A percentile compares a stretch with the other conserved stretches of the same genome.
Conservation (phyloP, 1,140 invertebrate genomes). For the Dufourea novaeangliae region DNA sequence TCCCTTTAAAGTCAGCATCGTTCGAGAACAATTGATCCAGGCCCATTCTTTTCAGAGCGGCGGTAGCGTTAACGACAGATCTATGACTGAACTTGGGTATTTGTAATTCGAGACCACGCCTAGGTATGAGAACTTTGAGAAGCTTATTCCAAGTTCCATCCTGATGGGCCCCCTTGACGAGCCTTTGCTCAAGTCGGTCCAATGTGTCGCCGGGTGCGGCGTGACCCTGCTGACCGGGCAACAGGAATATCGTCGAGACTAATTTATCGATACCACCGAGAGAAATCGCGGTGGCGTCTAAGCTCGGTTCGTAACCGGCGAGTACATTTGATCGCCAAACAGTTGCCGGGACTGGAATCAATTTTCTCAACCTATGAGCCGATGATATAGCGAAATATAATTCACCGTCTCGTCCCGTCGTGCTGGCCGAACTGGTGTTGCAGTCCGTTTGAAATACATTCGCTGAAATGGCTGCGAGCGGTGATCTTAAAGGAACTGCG, state of each 20-base stretch:
- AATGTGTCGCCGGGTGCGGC: conserved; percentile 89
- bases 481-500: conserved; percentile 86
- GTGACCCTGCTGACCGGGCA: conserved; percentile 90
- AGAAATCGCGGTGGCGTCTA: conserved; percentile 91
- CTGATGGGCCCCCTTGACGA: conserved; percentile 85
- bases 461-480: conserved; percentile 89
- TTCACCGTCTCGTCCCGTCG: conserved; percentile 88
- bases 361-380: conserved; percentile 87
- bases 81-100: conserved; percentile 91
- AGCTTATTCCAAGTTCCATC: conserved; percentile 88
- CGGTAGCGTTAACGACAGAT: conserved; percentile 89
- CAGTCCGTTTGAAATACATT: conserved; percentile 92
- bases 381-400: conserved; percentile 92
- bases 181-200: conserved; percentile 86
- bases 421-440: conserved; percentile 86
- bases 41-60: conserved; percentile 89
- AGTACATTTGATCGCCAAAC: conserved; percentile 89
- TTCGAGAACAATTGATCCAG: conserved; percentile 89
- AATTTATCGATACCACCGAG: conserved; percentile 87
- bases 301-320: conserved; percentile 90
- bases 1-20: conserved; percentile 89
- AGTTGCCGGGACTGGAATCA: conserved; percentile 91
- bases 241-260: conserved; percentile 89
- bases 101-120: conserved; percentile 89
- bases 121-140: conserved; percentile 86